Conservation (phyloP, 2,888 invertebrate species). For the Eupithecia tripunctaria region DNA sequence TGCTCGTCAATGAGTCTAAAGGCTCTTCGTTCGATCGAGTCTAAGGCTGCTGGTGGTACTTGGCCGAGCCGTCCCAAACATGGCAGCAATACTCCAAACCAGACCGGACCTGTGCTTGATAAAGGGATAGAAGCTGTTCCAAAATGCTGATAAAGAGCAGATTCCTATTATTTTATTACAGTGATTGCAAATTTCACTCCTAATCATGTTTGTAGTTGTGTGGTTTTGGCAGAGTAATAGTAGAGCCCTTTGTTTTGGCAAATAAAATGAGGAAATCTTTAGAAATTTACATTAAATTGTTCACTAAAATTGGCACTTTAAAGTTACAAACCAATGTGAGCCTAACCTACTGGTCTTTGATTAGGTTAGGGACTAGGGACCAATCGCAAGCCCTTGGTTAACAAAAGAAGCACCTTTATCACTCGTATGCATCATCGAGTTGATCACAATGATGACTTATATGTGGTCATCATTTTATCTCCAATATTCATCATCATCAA, state of each 20-base stretch:
- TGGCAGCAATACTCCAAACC: too few species aligned
- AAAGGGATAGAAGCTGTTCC: too few species aligned
- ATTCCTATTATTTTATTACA: not conserved
- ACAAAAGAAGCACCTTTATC: constrained; percentile 6
- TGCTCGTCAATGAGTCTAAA: too few species aligned
- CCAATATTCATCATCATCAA: constrained; percentile 9
- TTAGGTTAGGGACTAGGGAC: not conserved
- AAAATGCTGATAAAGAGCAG: not conserved
- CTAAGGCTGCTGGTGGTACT: too few species aligned
- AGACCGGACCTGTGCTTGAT: too few species aligned
- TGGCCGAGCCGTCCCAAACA: too few species aligned
- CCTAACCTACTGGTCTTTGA: not conserved
- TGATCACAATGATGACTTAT: not conserved
- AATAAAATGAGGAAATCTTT: not conserved
- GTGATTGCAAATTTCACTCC: not conserved
- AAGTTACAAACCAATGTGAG: not conserved
- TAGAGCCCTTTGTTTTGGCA: not conserved
- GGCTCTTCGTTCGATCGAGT: too few species aligned
- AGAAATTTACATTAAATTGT: not conserved
- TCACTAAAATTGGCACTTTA: not conserved
- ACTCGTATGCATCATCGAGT: not conserved
- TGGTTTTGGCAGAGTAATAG: not conserved
- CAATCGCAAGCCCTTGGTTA: not conserved
- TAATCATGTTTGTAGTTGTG: not conserved
- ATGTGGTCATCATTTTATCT: not conserved